A percentile compares a stretch with the other conserved stretches of the same genome.
These are phyloP conservation scores for Chelonia mydas DNA, from an alignment of 2,797 vertebrate species.

Conservation along the genomic window DNA sequence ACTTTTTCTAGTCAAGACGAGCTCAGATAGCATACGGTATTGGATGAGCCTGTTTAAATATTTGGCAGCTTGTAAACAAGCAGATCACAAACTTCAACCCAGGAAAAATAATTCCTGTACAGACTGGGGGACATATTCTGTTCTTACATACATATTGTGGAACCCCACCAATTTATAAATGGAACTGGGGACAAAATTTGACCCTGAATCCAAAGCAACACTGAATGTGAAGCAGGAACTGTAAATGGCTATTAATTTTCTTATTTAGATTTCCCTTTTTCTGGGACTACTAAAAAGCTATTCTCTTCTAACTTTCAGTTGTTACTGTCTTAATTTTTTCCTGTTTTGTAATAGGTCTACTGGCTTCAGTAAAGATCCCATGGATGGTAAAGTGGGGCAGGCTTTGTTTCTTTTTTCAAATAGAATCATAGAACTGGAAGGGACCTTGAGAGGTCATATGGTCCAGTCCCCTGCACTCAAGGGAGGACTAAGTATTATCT, in stretches of 20 bases:
- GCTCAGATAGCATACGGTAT: neutral
- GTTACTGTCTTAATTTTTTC: neutral
- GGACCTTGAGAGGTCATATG: too few relatives aligned
- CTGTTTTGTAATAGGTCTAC: neutral
- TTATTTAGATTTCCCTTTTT: neutral
- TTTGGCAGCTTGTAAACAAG: conserved; percentile 1
- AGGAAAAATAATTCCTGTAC: neutral
- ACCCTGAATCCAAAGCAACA: neutral
- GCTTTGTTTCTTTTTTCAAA: neutral
- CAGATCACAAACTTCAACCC: neutral
- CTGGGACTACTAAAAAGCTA: neutral
- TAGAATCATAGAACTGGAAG: neutral
- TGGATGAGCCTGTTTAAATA: neutral
- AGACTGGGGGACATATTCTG: neutral
- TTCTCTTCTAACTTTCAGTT: neutral
- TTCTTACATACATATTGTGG: neutral
- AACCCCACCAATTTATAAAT: neutral
- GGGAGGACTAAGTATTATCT: too few relatives aligned
- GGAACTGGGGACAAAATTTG: neutral
- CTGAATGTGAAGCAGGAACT: neutral
- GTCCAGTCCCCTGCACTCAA: too few relatives aligned
- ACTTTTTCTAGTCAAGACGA: neutral
- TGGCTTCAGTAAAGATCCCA: neutral
- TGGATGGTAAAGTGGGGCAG: neutral
- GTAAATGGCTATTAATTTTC: neutral